Percentiles rank a stretch among this genome's conserved stretches.
These are phyloP conservation scores for Brachyrhaphis roseni DNA, from an alignment of 2,797 vertebrate species.

Conservation along the genomic window DNA sequence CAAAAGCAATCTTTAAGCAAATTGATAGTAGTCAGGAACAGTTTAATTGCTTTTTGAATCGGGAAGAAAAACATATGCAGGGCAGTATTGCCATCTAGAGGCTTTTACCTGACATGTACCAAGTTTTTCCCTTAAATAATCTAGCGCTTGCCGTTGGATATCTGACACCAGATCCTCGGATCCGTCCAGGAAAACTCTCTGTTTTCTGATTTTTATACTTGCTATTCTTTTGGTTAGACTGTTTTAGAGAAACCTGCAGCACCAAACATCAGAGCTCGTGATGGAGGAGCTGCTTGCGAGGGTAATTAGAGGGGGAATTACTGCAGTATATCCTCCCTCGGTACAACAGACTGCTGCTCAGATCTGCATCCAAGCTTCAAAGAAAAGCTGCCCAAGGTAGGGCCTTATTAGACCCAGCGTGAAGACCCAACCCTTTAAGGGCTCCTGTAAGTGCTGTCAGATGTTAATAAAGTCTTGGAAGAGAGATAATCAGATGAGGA, in stretches of 20 bases:
- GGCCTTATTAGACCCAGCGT: slow-evolving; percentile 28
- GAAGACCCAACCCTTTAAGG: slow-evolving; percentile 36
- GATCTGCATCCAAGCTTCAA: slow-evolving; percentile 68
- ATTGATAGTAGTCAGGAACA: neutral
- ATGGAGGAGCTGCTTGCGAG: slow-evolving; percentile 59
- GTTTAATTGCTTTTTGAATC: neutral
- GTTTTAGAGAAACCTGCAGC: slow-evolving; percentile 37
- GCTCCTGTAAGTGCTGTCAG: slow-evolving; percentile 70
- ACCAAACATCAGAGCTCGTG: slow-evolving; percentile 61
- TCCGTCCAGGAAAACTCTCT: slow-evolving; percentile 17
- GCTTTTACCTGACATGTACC: slow-evolving; percentile 13
- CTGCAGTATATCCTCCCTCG: slow-evolving; percentile 54
- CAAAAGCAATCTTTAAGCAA: neutral
- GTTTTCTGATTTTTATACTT: no score
- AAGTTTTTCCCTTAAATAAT: slow-evolving; percentile 20
- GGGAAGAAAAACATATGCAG: slow-evolving; percentile 8
- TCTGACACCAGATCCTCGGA: slow-evolving; percentile 43
- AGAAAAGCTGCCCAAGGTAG: slow-evolving; percentile 43
- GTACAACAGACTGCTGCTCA: slow-evolving; percentile 41
- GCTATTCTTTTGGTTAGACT: slow-evolving; percentile 43
- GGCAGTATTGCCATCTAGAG: slow-evolving; percentile 56
- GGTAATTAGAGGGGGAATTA: slow-evolving; percentile 64
- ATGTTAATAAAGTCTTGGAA: slow-evolving; percentile 60
- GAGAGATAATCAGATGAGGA: slow-evolving; percentile 48
- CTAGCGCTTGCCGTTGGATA: slow-evolving; percentile 16